These are phyloP conservation scores for Columba livia DNA, from an alignment of 2,113 vertebrate genomes.

Conservation along the genomic window DNA sequence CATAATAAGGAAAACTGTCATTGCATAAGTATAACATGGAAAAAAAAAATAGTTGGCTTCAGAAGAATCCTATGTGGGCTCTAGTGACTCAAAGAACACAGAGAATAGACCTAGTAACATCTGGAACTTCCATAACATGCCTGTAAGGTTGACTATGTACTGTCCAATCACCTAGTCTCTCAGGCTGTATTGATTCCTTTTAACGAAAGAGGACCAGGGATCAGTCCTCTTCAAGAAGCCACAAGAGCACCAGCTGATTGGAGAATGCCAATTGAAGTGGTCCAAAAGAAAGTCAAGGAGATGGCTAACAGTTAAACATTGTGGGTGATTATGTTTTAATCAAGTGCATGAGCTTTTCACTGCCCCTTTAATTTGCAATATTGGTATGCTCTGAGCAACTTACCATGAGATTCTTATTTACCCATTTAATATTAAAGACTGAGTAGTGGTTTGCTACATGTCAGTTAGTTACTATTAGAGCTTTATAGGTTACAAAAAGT, in stretches of 20 bases:
- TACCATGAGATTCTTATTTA: neutral
- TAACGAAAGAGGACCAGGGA: neutral
- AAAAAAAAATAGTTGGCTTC: neutral
- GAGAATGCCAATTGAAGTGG: neutral
- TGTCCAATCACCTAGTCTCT: neutral
- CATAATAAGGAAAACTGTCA: neutral
- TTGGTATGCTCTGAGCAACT: neutral
- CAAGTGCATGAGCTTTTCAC: neutral
- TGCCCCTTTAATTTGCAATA: neutral
- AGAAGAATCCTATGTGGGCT: neutral
- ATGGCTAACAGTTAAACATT: neutral
- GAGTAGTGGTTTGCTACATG: neutral
- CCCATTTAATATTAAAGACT: neutral
- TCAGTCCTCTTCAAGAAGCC: neutral
- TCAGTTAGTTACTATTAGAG: neutral
- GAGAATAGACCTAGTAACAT: neutral
- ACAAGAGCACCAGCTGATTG: neutral
- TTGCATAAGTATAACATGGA: neutral
- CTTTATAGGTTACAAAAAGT: neutral
- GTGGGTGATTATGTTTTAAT: neutral
- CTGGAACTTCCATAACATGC: neutral
- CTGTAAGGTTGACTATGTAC: neutral
- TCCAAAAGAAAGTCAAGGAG: neutral
- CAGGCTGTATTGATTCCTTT: neutral
- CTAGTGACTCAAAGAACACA: neutral